A percentile compares a stretch with the other conserved stretches of the same genome.
phyloP scores from a whole-genome alignment of 2,888 invertebrate genomes.

The Zelleria hepariella region DNA sequence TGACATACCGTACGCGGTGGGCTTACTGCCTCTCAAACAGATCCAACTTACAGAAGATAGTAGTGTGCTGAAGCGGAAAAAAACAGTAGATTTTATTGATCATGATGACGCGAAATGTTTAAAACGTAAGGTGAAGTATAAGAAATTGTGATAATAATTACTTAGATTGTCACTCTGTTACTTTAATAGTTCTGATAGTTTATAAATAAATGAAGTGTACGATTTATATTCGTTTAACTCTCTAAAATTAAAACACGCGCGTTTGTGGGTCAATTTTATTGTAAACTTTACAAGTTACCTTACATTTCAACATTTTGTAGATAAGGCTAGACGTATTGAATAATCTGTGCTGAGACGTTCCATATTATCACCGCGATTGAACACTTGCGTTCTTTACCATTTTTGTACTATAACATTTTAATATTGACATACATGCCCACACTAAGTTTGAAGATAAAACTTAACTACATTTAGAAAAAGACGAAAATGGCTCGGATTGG shows the following conservation, averaged over 20 bases:
- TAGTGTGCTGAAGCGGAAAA: constrained; percentile 41
- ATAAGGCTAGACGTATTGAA: not conserved
- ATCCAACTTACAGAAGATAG: constrained; percentile 31
- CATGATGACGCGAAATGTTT: constrained; percentile 52
- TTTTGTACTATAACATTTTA: constrained; percentile 16
- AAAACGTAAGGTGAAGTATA: constrained; percentile 58
- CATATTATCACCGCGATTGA: not conserved
- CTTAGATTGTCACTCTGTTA: no score
- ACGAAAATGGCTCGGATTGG: constrained; percentile 62
- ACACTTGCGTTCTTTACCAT: not conserved
- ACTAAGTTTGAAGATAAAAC: constrained; percentile 19
- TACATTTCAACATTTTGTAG: not conserved
- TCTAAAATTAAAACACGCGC: not conserved
- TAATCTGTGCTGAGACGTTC: not conserved
- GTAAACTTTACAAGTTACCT: constrained; percentile 28
- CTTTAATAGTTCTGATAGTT: not conserved
- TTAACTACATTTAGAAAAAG: constrained; percentile 20
- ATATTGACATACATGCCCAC: constrained; percentile 19
- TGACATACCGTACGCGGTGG: constrained; percentile 61
- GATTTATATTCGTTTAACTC: constrained; percentile 4
- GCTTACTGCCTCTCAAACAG: constrained; percentile 51
- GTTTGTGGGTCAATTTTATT: constrained; percentile 23
- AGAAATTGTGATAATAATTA: constrained; percentile 33
- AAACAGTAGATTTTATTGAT: constrained; percentile 28
- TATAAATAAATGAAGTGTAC: not conserved